phyloP scores from a whole-genome alignment of 2,888 invertebrate species.

The Magallana nippona region DNA sequence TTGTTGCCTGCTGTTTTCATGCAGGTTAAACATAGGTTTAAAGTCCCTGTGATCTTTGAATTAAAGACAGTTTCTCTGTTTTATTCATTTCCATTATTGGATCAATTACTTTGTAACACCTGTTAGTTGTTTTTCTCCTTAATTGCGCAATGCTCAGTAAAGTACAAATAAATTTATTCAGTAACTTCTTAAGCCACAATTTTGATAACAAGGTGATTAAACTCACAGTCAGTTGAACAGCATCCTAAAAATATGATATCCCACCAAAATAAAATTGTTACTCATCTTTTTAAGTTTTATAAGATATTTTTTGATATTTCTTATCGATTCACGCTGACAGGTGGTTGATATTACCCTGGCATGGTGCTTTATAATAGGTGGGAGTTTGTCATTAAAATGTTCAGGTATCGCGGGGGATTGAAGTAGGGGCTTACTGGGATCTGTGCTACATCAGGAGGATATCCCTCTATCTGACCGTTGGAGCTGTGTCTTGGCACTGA shows the following conservation, averaged over 20 bases:
- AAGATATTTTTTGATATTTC: neutral
- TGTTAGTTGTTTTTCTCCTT: neutral
- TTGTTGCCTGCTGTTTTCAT: neutral
- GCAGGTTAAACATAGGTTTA: neutral
- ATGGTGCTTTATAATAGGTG: conserved; percentile 18
- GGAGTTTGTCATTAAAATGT: neutral
- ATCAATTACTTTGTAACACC: neutral
- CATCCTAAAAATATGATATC: neutral
- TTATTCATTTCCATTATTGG: neutral
- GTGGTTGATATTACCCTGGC: neutral
- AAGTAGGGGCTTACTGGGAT: neutral
- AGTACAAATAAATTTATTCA: neutral
- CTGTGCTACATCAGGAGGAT: neutral
- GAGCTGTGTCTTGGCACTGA: neutral
- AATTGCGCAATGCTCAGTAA: neutral
- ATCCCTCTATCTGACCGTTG: neutral
- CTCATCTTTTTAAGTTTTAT: neutral
- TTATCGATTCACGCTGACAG: neutral
- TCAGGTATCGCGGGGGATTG: neutral
- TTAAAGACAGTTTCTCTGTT: neutral
- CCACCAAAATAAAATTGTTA: neutral
- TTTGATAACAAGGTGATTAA: neutral
- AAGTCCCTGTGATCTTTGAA: neutral
- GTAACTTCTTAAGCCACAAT: neutral
- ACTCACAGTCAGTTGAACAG: neutral